Conservation (phyloP, 2,888 invertebrate genomes). For the Kryphioiulus occultus region DNA sequence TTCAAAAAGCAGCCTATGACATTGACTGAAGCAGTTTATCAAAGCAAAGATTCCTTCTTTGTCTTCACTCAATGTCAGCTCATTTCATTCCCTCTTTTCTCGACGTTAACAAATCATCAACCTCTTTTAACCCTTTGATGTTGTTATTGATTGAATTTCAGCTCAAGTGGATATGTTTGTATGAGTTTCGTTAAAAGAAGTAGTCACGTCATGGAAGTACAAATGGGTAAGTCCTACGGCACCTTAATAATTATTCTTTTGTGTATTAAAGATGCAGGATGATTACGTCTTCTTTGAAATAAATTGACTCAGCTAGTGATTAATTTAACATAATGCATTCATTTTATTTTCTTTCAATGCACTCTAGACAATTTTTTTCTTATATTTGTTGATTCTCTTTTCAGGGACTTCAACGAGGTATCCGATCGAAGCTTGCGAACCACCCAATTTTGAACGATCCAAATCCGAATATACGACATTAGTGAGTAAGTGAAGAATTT, state of each 20-base stretch:
- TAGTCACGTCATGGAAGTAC: constrained; percentile 57
- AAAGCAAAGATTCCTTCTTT: neutral
- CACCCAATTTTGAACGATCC: constrained; percentile 80
- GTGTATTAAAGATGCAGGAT: neutral
- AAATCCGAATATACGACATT: constrained; percentile 83
- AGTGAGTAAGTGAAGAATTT: constrained; percentile 75
- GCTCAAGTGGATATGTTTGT: constrained; percentile 57
- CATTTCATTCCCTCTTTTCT: neutral
- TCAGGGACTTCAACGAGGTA: constrained; percentile 74
- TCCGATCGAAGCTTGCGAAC: constrained; percentile 84
- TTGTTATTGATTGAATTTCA: constrained; percentile 52
- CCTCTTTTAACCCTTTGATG: constrained; percentile 42
- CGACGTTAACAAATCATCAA: constrained; percentile 22
- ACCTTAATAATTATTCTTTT: constrained; percentile 40
- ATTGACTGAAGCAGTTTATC: neutral
- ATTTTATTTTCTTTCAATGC: constrained; percentile 31
- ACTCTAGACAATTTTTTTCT: constrained; percentile 39
- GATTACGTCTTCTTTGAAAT: constrained; percentile 20
- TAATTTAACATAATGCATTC: neutral
- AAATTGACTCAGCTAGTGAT: constrained; percentile 39
- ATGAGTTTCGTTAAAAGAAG: constrained; percentile 56
- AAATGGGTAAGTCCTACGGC: constrained; percentile 54
- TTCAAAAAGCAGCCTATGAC: neutral
- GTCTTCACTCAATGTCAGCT: neutral
- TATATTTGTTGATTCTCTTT: constrained; percentile 50